Base-by-base conservation (phyloP, 2,113 vertebrate species). In the Pterocles orientalis region DNA sequence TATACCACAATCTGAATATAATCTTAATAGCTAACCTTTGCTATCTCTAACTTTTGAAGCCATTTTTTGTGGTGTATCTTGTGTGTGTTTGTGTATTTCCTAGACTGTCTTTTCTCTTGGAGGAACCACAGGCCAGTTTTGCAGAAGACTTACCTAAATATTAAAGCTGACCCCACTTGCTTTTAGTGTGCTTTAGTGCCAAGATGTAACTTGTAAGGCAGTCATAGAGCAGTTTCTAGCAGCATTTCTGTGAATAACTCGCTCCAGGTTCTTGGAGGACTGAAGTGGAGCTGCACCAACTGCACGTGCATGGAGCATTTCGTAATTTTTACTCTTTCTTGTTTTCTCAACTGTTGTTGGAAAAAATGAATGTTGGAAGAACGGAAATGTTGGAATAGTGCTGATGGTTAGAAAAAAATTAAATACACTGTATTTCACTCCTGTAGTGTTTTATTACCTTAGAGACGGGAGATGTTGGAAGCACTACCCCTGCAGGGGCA, bases 401-500 rank as follows among this genome's bases (percentile, higher is more conserved):
- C 5, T n/a, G 31, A 16, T 31, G 16, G 3, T 19, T 3, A 58
- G 21, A 31, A 41, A 58, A n/a, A 33, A 68, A 29, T 0, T 0
- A 21, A 56, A 41, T 9, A 18, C 3, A 3, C 10, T 1, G 0
- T 26, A 1, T 43, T 34, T 69, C 3, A 0, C 5, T 39, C 12
- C 1, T 2, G 14, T 14, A 33, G 6, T 2, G 14, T n/a, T 64
- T 58, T 29, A 64, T 6, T 56, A 2, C 4, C 9, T 50, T 10
- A 17, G 5, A 17, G 5, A 9, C 1, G 1, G 2, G 18, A 11
- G 18, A 3, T 4, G 7, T 12, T 1, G 4, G 6, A 23, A 5
- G 39, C 7, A 1, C 29, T 12, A 4, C 23, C 9, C 5, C 8
- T 6, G 5, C 20, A 0, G 0, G 17, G 24, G 50, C 7, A 10